phyloP scores from a whole-genome alignment of 2,797 vertebrate species.

The Halcyon badia region DNA sequence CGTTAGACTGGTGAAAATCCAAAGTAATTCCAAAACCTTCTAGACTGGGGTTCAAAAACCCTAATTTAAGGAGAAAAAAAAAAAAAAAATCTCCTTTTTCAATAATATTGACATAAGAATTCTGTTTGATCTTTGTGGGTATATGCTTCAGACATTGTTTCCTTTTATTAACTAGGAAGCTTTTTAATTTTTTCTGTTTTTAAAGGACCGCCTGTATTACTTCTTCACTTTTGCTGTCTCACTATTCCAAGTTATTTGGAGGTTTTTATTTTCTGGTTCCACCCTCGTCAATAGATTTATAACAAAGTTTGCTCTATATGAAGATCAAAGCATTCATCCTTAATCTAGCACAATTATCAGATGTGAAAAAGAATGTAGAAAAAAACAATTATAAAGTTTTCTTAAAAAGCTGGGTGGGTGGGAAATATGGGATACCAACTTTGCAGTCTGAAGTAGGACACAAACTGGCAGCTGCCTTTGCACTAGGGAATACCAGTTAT shows the following conservation, averaged over 20 bases:
- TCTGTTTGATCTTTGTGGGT: conserved; percentile 52
- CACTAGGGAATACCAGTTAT: neutral
- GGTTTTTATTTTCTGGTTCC: conserved; percentile 22
- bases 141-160: conserved; percentile 24
- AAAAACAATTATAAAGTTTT: neutral
- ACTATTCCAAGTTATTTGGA: neutral
- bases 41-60: conserved; percentile 15
- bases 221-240: neutral
- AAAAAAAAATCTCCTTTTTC: conserved; percentile 11
- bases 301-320: neutral
- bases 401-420: neutral
- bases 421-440: neutral
- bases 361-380: neutral
- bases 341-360: neutral
- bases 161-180: conserved; percentile 4
- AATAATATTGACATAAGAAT: conserved; percentile 43
- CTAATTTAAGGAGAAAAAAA: neutral
- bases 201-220: neutral
- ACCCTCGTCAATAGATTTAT: conserved; percentile 10
- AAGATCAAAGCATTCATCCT: conserved; percentile 41
- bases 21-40: conserved; percentile 49
- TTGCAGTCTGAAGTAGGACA: neutral
- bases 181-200: neutral
- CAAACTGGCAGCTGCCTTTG: neutral
- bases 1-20: conserved; percentile 32